These are phyloP conservation scores for Reticulitermes lucifugus DNA, from an alignment of 2,888 invertebrate species.

Conservation along the genomic window DNA sequence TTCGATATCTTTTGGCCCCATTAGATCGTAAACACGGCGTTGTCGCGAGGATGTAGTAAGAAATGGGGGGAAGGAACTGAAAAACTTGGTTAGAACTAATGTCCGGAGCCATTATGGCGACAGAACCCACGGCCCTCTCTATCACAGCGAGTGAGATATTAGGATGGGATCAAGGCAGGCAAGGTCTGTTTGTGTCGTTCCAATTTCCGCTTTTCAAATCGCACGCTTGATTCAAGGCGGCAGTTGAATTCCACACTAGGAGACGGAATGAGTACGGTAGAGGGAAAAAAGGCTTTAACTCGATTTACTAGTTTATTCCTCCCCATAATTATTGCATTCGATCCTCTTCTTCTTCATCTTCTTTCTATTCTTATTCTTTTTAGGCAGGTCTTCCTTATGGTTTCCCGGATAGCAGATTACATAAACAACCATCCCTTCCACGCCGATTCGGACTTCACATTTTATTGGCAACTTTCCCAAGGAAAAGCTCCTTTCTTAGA, in stretches of 20 bases:
- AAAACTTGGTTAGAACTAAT: constrained; percentile 3
- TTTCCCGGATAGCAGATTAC: not conserved
- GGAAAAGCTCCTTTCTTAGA: not conserved
- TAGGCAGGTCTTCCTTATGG: not conserved
- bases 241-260: not conserved
- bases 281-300: not conserved
- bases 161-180: not conserved
- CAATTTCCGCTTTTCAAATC: constrained; percentile 5
- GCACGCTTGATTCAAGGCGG: constrained; percentile 4
- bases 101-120: not conserved
- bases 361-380: not conserved
- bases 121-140: not conserved
- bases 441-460: not conserved
- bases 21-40: not conserved
- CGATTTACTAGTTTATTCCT: not conserved
- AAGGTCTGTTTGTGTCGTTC: constrained; percentile 1
- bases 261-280: not conserved
- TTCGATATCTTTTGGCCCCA: not conserved
- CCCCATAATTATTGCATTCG: constrained; percentile 12
- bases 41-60: too few relatives aligned
- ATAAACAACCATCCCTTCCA: not conserved
- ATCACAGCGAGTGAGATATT: not conserved
- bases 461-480: constrained; percentile 1
- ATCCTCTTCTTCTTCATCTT: not conserved
- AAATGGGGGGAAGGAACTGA: too few relatives aligned